Base-by-base conservation (phyloP, 1,140 invertebrate genomes). In the Globodera ellingtonae region DNA sequence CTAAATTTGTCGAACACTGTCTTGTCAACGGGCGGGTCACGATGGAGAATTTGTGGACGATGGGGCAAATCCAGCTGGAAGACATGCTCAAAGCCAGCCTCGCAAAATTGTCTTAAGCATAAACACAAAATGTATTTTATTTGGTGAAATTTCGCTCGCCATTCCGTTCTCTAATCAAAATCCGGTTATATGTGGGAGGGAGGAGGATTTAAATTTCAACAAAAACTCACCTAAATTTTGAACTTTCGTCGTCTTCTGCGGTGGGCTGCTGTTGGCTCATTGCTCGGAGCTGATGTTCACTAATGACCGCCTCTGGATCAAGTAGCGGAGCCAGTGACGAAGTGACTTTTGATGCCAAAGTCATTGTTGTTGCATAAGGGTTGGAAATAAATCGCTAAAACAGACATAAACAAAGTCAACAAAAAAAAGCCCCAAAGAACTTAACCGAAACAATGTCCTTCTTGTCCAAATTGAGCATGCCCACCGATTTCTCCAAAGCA, bases 311-410 rank as follows among this genome's bases (percentile, higher is more conserved):
- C 35, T 85, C 83, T 8, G 86, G 79, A 59, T 85, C 85, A 48
- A 85, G 66, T 18, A 85, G 59, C 10, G 84, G 85, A 7, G 78
- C 75, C 69, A 85, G 75, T 5, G 86, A 69, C 9, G 72, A 71
- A 15, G 85, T 84, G 5, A 85, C 84, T 72, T 85, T 86, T 3
- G 69, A 50, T 13, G 82, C 62, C 8, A 75, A 70, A 24, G 84
- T 85, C 74, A 85, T 50, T 44, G 82, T 81, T 7, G 84, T 82
- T 18, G 85, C 80, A 74, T 86, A 85, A 13, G 84, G 84, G 79
- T 85, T 85, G 0, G 85, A 59, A 21, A 85, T 15, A 65, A 85
- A 85, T 6, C 84, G 84, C 84, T 84, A 47, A 80, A 81, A 84
- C 52, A 80, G n/a, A n/a, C n/a, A n/a, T 65, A 65, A 69, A 24